Evolutionary conservation across 2,113 vertebrate species (phyloP), one percentile per base, ranked within the genome.

Genomic region (Silurus asotus): DNA sequence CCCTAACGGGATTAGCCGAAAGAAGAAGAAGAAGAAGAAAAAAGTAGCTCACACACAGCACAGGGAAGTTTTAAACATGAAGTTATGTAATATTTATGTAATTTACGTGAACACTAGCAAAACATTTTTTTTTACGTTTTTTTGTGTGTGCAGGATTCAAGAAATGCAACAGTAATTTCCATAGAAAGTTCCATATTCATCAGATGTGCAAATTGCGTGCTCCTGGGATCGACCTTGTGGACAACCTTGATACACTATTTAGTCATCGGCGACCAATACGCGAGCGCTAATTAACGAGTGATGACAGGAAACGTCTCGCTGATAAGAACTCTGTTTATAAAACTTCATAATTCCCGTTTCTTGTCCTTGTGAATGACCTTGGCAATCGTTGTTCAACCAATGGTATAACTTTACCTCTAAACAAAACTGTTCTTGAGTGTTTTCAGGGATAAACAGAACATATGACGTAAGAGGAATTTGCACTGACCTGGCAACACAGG

Each of bases 401-500:
- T 37, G 67, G 45, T 70, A 70, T 37, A 45, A 37, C 5, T 70
- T 69, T 69, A 37, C 25, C 2, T 17, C 2, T 37, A n/a, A 10
- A 11, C n/a, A 7, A 37, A 48, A 17, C 45, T 23, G 19, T 10
- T 69, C 25, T 64, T 28, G 5, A 45, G 37, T 28, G 25, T 28
- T 37, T 45, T 17, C 4, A 0, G 25, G 67, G 11, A 49, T 49
- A 11, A 9, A 49, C n/a, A 82, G n/a, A 10, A 64, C 23, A 20
- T 45, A 56, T 0, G 58, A 15, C 20, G 0, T 80, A 23, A 37
- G n/a, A 59, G 64, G 45, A 77, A 82, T 55, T 49, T 37, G 5
- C 87, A 95, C 97, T 96, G 93, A 99, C 97, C 97, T 98, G 96
- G 94, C 79, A 97, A 93, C 81, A 95, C 90, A 2, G 95, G 92